phyloP scores from a whole-genome alignment of 2,113 vertebrate species.

The Rhynchopsitta pachyrhyncha region DNA sequence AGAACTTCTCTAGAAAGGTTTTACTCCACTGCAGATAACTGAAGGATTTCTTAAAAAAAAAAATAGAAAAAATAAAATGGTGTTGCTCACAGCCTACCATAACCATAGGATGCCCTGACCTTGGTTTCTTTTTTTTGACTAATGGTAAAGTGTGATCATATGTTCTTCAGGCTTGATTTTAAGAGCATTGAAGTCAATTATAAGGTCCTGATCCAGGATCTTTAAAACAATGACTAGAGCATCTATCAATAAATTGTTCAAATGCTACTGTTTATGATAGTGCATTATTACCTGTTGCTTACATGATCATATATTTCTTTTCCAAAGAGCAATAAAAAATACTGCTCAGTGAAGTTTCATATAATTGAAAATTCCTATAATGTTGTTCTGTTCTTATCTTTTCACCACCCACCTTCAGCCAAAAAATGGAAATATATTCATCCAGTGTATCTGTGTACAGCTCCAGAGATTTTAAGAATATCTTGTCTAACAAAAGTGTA shows the following conservation, averaged over 20 bases:
- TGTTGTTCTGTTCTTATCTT: background rate
- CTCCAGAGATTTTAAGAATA: slow-evolving; percentile 6
- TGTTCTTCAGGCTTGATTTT: background rate
- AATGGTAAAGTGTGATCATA: background rate
- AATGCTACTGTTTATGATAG: background rate
- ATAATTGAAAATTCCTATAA: background rate
- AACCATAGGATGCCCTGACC: background rate
- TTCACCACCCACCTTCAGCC: background rate
- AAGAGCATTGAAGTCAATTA: background rate
- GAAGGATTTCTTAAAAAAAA: background rate
- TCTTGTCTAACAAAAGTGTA: slow-evolving; percentile 12
- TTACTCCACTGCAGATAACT: background rate
- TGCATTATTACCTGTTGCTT: background rate
- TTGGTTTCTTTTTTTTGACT: background rate
- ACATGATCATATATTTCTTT: background rate
- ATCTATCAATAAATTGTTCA: background rate
- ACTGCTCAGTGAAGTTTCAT: background rate
- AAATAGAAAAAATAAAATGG: accelerated
- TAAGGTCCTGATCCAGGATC: background rate
- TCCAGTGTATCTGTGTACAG: background rate
- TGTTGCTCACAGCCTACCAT: background rate
- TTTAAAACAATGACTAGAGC: background rate
- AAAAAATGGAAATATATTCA: slow-evolving; percentile 27
- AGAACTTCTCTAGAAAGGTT: background rate
- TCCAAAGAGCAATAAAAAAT: background rate